Conservation (phyloP, 2,888 invertebrate genomes). For the Pheosia gnoma region DNA sequence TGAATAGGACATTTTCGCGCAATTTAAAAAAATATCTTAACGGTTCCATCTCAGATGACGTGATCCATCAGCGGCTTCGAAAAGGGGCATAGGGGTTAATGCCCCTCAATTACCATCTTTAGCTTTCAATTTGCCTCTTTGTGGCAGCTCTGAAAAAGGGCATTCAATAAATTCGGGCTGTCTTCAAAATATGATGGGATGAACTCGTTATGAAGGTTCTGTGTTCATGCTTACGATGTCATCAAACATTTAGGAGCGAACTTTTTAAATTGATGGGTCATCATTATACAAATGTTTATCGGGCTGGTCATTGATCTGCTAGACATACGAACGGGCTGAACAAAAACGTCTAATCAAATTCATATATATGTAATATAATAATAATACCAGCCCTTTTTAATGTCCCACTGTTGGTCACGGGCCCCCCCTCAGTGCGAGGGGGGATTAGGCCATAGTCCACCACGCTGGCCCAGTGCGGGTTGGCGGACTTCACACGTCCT, state of each 20-base stretch:
- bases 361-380: too few species aligned
- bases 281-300: too few species aligned
- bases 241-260: neutral
- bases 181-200: constrained; percentile 41
- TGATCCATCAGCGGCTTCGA: constrained; percentile 74
- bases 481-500: too few species aligned
- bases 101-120: constrained; percentile 81
- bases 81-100: constrained; percentile 75
- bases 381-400: too few species aligned
- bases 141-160: constrained; percentile 64
- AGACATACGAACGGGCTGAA: too few species aligned
- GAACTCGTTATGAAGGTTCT: constrained; percentile 14
- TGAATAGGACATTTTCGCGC: constrained; percentile 19
- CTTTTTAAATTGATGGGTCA: neutral
- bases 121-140: constrained; percentile 81
- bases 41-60: constrained; percentile 68
- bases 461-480: too few species aligned
- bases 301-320: too few species aligned
- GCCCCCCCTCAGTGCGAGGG: too few species aligned
- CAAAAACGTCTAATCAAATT: too few species aligned
- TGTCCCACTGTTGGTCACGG: too few species aligned
- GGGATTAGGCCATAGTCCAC: too few species aligned
- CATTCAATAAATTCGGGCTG: constrained; percentile 59
- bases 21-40: constrained; percentile 54
- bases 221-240: constrained; percentile 19